Percentiles rank a stretch among this genome's conserved stretches.
phyloP scores from a whole-genome alignment of 2,888 invertebrate species.

The Arge pagana region DNA sequence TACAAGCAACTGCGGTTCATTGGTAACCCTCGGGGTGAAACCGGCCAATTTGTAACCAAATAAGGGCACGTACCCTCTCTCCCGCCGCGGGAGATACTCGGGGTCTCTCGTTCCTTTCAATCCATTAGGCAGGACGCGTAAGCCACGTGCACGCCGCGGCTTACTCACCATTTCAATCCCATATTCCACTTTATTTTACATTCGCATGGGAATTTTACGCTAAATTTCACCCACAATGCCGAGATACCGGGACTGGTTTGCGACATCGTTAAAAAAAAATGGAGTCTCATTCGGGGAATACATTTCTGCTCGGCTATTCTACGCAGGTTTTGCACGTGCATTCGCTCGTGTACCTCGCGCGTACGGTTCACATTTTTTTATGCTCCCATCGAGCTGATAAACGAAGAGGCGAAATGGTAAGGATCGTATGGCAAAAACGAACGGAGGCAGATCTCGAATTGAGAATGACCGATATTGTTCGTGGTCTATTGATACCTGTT shows the following conservation, averaged over 20 bases:
- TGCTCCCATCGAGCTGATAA: no score
- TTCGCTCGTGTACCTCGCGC: no score
- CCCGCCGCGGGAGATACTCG: neutral
- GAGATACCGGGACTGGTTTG: constrained; percentile 1
- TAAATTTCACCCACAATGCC: neutral
- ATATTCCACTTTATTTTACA: constrained; percentile 27
- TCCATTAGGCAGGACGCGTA: constrained; percentile 42
- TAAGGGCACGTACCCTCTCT: constrained; percentile 31
- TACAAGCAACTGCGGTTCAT: constrained; percentile 20
- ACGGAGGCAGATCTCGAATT: no score
- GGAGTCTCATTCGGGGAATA: no score
- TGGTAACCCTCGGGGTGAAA: constrained; percentile 22
- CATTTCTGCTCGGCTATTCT: no score
- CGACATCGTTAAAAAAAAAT: neutral
- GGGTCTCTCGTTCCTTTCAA: constrained; percentile 40
- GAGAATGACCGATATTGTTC: no score
- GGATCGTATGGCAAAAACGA: no score
- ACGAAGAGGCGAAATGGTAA: no score
- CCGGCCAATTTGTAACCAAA: constrained; percentile 46
- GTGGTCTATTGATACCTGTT: no score
- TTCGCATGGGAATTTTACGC: constrained; percentile 22
- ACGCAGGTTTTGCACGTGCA: no score
- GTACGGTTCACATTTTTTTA: no score
- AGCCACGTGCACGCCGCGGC: constrained; percentile 32
- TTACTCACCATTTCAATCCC: constrained; percentile 39